Conservation (phyloP, 2,888 invertebrate species). For the Plagodis pulveraria region DNA sequence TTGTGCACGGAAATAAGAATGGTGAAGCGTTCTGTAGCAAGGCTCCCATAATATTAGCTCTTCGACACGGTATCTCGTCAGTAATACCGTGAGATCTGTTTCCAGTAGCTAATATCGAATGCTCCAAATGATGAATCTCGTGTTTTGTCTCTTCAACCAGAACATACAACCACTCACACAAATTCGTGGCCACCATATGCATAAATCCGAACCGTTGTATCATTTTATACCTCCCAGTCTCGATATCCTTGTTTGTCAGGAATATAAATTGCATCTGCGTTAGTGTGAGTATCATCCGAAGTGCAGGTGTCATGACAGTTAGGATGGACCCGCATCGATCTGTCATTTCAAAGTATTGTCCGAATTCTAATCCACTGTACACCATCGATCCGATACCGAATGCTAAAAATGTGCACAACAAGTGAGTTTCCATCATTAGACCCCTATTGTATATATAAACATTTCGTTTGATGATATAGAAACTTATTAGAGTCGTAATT, state of each 20-base stretch:
- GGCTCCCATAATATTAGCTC: conserved; percentile 89
- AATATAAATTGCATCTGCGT: conserved; percentile 98
- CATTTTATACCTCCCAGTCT: conserved; percentile 87
- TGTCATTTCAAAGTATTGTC: conserved; percentile 90
- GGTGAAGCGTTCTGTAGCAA: conserved; percentile 89
- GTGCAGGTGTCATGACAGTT: conserved; percentile 91
- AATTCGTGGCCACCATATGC: conserved; percentile 97
- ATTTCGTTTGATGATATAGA: too few relatives aligned
- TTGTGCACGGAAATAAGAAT: conserved; percentile 94
- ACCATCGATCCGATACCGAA: conserved; percentile 89
- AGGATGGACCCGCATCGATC: conserved; percentile 87
- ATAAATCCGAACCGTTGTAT: conserved; percentile 95
- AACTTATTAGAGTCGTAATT: too few relatives aligned
- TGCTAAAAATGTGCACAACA: conserved; percentile 50
- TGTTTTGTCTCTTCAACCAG: conserved; percentile 95
- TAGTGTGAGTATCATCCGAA: conserved; percentile 93
- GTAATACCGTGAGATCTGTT: conserved; percentile 49
- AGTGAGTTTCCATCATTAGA: too few relatives aligned
- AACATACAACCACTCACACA: conserved; percentile 96
- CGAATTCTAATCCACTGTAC: conserved; percentile 89
- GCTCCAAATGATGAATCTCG: conserved; percentile 90
- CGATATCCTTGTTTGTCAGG: conserved; percentile 90
- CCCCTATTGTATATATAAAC: too few relatives aligned
- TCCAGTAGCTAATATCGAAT: conserved; percentile 51
- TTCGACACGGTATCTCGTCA: conserved; percentile 74